Conservation (phyloP, 2,888 invertebrate species). For the Cerceris rybyensis region DNA sequence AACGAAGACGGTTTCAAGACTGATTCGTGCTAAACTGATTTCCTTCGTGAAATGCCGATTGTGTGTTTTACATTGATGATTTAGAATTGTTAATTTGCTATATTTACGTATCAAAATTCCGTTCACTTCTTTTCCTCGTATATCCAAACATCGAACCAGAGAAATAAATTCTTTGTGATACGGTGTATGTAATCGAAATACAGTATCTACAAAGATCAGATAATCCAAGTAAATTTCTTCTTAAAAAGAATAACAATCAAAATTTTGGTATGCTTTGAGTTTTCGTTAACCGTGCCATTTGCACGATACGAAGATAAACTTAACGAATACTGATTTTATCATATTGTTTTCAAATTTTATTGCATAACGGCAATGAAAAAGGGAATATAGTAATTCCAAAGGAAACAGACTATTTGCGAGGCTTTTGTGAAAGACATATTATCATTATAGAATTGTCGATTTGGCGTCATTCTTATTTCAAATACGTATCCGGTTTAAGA, state of each 20-base stretch:
- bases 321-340: no score
- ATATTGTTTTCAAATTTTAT: no score
- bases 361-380: no score
- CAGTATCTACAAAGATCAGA: no score
- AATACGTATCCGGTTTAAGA: no score
- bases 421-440: no score
- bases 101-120: not conserved
- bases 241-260: not conserved
- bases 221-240: not conserved
- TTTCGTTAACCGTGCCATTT: not conserved
- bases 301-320: not conserved
- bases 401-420: no score
- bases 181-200: not conserved
- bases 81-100: constrained; percentile 26
- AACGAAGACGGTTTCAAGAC: constrained; percentile 49
- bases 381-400: no score
- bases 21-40: constrained; percentile 32
- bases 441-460: no score
- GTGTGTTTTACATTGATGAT: constrained; percentile 47
- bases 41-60: constrained; percentile 40
- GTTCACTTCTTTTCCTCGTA: constrained; percentile 2
- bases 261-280: not conserved
- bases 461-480: no score
- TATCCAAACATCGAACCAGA: no score
- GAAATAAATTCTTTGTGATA: not conserved